A percentile compares a stretch with the other conserved stretches of the same genome.
phyloP scores from a whole-genome alignment of 2,113 vertebrate genomes.

The Onychorhynchus coronatus region DNA sequence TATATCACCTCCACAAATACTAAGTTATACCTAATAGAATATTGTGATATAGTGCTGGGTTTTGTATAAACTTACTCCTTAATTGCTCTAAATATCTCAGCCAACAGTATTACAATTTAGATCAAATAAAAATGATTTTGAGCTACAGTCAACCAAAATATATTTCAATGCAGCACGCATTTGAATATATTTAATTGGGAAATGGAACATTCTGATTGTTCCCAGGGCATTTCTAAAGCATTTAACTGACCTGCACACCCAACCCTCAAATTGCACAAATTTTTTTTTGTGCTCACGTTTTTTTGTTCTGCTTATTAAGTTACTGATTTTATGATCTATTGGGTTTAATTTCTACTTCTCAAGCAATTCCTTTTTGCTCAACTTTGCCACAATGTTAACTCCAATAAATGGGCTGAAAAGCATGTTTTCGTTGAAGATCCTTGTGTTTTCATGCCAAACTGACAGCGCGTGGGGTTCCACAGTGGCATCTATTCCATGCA shows the following conservation, averaged over 20 bases:
- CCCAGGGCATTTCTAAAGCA: not conserved
- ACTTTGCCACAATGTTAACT: not conserved
- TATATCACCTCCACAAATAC: not conserved
- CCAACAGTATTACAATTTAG: not conserved
- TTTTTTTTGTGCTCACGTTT: not conserved
- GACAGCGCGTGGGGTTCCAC: not conserved
- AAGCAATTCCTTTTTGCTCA: not conserved
- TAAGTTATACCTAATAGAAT: not conserved
- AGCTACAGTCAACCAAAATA: not conserved
- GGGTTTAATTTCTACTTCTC: not conserved
- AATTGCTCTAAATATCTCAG: not conserved
- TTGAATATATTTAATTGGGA: not conserved
- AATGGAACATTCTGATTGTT: not conserved
- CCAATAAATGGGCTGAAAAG: not conserved
- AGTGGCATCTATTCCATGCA: not conserved
- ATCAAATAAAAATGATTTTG: not conserved
- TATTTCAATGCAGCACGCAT: not conserved
- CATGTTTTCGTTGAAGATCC: not conserved
- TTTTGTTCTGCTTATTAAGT: not conserved
- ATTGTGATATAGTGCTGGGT: not conserved
- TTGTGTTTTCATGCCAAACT: not conserved
- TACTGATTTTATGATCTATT: not conserved
- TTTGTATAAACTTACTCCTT: not conserved
- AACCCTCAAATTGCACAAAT: not conserved
- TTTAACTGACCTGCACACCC: not conserved